Conservation (phyloP, 1,140 invertebrate species). For the Pararge aegeria region DNA sequence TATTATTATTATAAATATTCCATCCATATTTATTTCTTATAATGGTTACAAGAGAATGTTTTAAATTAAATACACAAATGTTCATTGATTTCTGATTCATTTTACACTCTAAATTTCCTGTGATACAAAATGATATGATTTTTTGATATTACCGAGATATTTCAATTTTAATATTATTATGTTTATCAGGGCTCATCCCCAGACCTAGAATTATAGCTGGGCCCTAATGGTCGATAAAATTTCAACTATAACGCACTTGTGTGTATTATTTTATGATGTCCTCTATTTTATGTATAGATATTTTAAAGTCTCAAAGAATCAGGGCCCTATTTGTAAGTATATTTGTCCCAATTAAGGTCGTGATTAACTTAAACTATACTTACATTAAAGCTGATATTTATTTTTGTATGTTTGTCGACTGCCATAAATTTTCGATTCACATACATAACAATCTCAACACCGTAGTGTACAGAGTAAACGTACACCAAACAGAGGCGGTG, state of each 20-base stretch:
- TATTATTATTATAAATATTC: conserved; percentile 13
- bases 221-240: no score
- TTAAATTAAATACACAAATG: not conserved
- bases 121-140: conserved; percentile 24
- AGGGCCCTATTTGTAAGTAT: not conserved
- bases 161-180: not conserved
- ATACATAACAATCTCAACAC: conserved; percentile 64
- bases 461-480: conserved; percentile 37
- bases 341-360: conserved; percentile 42
- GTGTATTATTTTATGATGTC: no score
- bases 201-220: no score
- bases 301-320: no score
- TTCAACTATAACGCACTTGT: no score
- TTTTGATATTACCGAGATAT: conserved; percentile 23
- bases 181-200: not conserved
- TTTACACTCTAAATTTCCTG: not conserved
- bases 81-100: no score
- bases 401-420: conserved; percentile 28
- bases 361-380: conserved; percentile 34
- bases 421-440: conserved; percentile 38
- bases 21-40: not conserved
- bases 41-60: not conserved
- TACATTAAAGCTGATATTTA: conserved; percentile 48
- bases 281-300: no score
- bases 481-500: no score